phyloP scores from a whole-genome alignment of 1,140 invertebrate species.

The Tribolium madens region DNA sequence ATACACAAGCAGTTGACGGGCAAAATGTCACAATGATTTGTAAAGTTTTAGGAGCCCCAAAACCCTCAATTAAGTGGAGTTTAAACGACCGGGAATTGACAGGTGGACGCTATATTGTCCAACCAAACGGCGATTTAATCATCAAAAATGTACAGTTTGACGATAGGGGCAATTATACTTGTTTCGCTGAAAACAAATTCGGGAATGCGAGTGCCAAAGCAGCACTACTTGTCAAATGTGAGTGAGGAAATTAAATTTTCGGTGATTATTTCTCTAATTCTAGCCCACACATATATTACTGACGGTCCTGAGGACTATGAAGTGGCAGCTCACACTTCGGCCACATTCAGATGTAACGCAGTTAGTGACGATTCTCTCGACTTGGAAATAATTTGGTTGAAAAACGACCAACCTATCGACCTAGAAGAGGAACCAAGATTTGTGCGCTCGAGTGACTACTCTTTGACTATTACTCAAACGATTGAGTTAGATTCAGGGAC shows the following conservation, averaged over 20 bases:
- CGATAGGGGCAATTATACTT: conserved; percentile 91
- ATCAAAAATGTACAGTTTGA: conserved; percentile 86
- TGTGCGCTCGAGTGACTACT: conserved; percentile 87
- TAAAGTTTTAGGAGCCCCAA: conserved; percentile 95
- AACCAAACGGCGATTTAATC: conserved; percentile 84
- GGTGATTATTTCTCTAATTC: too few relatives aligned
- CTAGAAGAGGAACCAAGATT: conserved; percentile 88
- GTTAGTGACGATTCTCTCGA: conserved; percentile 84
- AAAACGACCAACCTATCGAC: conserved; percentile 87
- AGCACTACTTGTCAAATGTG: conserved; percentile 84
- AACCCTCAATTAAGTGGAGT: conserved; percentile 94
- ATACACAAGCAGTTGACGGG: conserved; percentile 86
- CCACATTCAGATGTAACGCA: conserved; percentile 95
- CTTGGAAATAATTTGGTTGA: conserved; percentile 89
- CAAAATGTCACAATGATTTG: conserved; percentile 87
- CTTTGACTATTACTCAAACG: conserved; percentile 93
- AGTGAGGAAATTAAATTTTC: conserved; percentile 67
- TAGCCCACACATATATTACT: conserved; percentile 85
- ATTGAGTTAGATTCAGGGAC: conserved; percentile 93
- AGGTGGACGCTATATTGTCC: conserved; percentile 82
- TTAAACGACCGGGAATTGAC: conserved; percentile 84
- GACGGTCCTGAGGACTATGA: conserved; percentile 91
- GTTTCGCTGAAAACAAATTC: conserved; percentile 94
- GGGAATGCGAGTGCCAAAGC: conserved; percentile 83
- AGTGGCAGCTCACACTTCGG: conserved; percentile 87